Base-by-base conservation (phyloP, 1,140 invertebrate genomes). In the Araneus ventricosus region DNA sequence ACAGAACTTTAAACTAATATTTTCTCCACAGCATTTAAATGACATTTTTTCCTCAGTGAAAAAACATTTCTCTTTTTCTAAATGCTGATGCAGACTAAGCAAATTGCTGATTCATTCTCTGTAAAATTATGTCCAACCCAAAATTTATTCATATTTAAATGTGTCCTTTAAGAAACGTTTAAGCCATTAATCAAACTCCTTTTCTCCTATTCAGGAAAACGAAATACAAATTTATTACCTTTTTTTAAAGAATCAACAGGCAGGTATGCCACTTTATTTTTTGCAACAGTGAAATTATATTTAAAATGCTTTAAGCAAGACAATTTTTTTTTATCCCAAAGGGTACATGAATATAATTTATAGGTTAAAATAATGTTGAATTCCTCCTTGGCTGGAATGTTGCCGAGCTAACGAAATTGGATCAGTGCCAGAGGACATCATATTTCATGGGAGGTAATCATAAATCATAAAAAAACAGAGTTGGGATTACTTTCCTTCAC, bases 391-490 rank as follows among this genome's bases (percentile, higher is more conserved):
- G 45, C 63, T 67, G 63, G 63, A 67, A 67, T n/a, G n/a, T 27
- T 67, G 63, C 63, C 63, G 27, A 67, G 63, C 24, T 67, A 67
- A 67, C 27, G 27, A 27, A 27, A 67, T 27, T 67, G 63, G 63
- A 67, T 10, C n/a, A 67, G 10, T 67, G 63, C 63, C 63, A 67
- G 63, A 8, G 63, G n/a, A n/a, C 63, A 67, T 67, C 63, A 67
- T 67, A 67, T 67, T 67, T 67, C 63, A 67, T 30, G 27, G 6
- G 63, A 30, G 63, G 63, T 67, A 67, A 67, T 67, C 63, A 67
- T 67, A 67, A 67, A 67, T 67, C 63, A 67, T 27, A 67, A 67
- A 67, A 67, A 27, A 67, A 67, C 63, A 67, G 63, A 67, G 63
- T 27, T 67, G 63, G 63, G 63, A 67, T 67, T 67, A 67, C 27